These are phyloP conservation scores for Drosophila kikkawai DNA, from an alignment of 1,140 invertebrate genomes.

Conservation along the genomic window DNA sequence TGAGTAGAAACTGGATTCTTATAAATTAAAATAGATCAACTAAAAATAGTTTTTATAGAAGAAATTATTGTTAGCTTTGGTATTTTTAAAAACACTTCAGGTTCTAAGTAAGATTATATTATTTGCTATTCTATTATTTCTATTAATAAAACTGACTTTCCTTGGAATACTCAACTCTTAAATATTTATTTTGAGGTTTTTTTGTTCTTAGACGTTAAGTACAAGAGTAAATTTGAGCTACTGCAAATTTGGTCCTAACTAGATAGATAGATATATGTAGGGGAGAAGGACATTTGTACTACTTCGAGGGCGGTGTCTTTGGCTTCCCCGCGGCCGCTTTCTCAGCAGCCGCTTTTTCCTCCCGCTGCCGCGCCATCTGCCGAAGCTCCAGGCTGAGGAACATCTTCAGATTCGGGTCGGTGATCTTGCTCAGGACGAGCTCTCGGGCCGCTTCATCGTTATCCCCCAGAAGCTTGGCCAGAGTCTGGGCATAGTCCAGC, in stretches of 20 bases:
- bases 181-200: slow-evolving; percentile 50
- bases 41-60: neutral
- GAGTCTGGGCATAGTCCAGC: slow-evolving; percentile 94
- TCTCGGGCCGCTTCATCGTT: slow-evolving; percentile 89
- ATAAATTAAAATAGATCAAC: neutral
- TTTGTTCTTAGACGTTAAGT: slow-evolving; percentile 37
- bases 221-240: slow-evolving; percentile 51
- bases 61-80: too few species aligned
- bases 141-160: neutral
- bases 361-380: slow-evolving; percentile 70
- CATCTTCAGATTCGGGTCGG: slow-evolving; percentile 93
- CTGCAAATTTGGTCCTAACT: slow-evolving; percentile 36
- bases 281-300: slow-evolving; percentile 19
- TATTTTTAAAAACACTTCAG: too few species aligned
- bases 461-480: slow-evolving; percentile 89
- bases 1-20: slow-evolving; percentile 49
- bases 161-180: slow-evolving; percentile 21
- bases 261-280: neutral
- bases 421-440: slow-evolving; percentile 91
- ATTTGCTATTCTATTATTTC: neutral
- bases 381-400: slow-evolving; percentile 92
- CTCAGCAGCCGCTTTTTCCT: slow-evolving; percentile 32
- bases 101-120: neutral
- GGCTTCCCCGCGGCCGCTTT: slow-evolving; percentile 29
- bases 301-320: slow-evolving; percentile 33